Percentiles rank a stretch among this genome's conserved stretches.
These are phyloP conservation scores for Zootoca vivipara DNA, from an alignment of 2,113 vertebrate genomes.

Conservation along the genomic window DNA sequence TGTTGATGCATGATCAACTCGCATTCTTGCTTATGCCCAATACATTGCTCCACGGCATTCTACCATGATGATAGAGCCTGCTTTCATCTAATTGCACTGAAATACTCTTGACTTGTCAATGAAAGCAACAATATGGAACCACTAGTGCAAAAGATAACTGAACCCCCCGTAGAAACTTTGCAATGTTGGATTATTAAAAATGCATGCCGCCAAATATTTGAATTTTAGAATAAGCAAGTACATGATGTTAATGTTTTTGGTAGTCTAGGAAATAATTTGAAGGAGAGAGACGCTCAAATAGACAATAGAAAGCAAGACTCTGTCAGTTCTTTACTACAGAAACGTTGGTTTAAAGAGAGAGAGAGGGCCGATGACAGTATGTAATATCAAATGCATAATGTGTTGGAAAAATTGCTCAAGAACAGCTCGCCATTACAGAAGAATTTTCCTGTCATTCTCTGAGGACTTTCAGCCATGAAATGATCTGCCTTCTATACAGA, in stretches of 20 bases:
- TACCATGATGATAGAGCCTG: conserved; percentile 27
- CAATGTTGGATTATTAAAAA: conserved; percentile 38
- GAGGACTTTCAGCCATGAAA: conserved; percentile 17
- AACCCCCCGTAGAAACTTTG: not conserved
- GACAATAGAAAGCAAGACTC: conserved; percentile 18
- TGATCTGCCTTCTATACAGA: not conserved
- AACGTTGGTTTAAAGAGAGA: conserved; percentile 41
- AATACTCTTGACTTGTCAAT: conserved; percentile 41
- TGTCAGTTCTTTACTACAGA: conserved; percentile 31
- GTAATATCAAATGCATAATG: conserved; percentile 54
- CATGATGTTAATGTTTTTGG: conserved; percentile 49
- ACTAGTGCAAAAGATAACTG: conserved; percentile 51
- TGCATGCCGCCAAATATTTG: not conserved
- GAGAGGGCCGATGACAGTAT: not conserved
- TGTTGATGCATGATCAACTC: not conserved
- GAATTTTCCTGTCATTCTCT: conserved; percentile 24
- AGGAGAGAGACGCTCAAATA: not conserved
- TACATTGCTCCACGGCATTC: conserved; percentile 45
- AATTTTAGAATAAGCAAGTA: conserved; percentile 27
- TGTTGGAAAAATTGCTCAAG: conserved; percentile 58
- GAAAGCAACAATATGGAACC: conserved; percentile 38
- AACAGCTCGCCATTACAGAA: conserved; percentile 33
- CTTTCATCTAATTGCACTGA: conserved; percentile 51
- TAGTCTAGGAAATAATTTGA: conserved; percentile 16
- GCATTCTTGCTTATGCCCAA: not conserved